Evolutionary conservation across 2,113 vertebrate species (phyloP).

Genomic region (Chunga burmeisteri): DNA sequence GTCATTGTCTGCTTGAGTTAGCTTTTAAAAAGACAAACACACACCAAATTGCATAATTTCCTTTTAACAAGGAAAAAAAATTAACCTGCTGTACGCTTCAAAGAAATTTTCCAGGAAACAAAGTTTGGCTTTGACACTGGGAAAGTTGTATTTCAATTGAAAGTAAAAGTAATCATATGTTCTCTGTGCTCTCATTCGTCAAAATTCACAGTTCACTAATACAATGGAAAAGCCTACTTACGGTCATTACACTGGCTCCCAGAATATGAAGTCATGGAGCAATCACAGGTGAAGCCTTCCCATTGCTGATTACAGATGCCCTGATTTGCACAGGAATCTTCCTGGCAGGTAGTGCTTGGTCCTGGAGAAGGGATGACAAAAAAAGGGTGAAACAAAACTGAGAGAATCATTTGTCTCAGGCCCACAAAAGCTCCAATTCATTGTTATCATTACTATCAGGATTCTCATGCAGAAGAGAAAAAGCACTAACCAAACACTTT

Average conservation of each 20-base stretch:
- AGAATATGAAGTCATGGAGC: conserved; percentile 96
- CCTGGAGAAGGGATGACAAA: conserved; percentile 72
- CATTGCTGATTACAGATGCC: conserved; percentile 97
- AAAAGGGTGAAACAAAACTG: not conserved
- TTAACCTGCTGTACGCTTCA: not conserved
- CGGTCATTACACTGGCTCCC: conserved; percentile 97
- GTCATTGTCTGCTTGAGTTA: not conserved
- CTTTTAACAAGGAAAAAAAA: not conserved
- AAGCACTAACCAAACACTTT: conserved; percentile 25
- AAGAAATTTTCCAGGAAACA: not conserved
- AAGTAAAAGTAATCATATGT: not conserved
- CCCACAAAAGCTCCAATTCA: not conserved
- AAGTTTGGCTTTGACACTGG: not conserved
- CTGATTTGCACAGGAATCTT: conserved; percentile 96
- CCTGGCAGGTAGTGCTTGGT: conserved; percentile 94
- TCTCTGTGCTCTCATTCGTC: not conserved
- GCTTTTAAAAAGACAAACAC: not conserved
- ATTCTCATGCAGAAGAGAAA: conserved; percentile 15
- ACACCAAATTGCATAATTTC: not conserved
- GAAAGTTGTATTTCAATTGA: not conserved
- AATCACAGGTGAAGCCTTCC: conserved; percentile 97
- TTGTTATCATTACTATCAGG: not conserved
- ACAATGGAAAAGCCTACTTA: conserved; percentile 76
- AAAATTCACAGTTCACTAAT: not conserved
- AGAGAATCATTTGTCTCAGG: not conserved